phyloP scores from a whole-genome alignment of 2,113 vertebrate genomes.

The Camarhynchus parvulus region DNA sequence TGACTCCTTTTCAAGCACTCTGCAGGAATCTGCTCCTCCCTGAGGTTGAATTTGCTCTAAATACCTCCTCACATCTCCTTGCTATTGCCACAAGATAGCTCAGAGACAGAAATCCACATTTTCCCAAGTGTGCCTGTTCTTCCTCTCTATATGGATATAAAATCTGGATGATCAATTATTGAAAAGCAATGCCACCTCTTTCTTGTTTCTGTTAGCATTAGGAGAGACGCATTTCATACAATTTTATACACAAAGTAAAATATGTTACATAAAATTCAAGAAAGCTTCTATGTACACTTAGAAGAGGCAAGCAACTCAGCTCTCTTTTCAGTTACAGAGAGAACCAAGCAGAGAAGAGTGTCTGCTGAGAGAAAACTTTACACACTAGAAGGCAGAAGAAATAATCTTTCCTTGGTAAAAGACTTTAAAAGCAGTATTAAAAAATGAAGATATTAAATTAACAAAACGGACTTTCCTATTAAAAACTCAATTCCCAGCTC shows the following conservation, averaged over 20 bases:
- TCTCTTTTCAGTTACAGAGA: neutral
- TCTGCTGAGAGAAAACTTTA: neutral
- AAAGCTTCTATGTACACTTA: neutral
- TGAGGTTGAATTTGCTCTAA: neutral
- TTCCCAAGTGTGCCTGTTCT: neutral
- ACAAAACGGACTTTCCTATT: neutral
- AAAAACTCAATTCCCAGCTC: neutral
- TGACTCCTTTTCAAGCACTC: neutral
- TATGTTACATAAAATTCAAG: neutral
- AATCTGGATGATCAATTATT: slow-evolving; percentile 7
- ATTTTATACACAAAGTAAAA: neutral
- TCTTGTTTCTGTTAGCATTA: neutral
- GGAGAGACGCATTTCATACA: neutral
- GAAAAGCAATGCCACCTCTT: neutral
- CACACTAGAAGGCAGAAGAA: neutral
- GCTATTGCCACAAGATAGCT: neutral
- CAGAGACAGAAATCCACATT: neutral
- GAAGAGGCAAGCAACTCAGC: neutral
- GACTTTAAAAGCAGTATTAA: neutral
- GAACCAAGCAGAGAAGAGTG: neutral
- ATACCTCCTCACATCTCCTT: neutral
- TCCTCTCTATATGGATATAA: neutral
- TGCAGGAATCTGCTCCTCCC: neutral
- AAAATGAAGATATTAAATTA: neutral
- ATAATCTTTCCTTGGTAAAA: neutral